Evolutionary conservation across 2,888 invertebrate species (phyloP).

Genomic region (Xylota sylvarum): DNA sequence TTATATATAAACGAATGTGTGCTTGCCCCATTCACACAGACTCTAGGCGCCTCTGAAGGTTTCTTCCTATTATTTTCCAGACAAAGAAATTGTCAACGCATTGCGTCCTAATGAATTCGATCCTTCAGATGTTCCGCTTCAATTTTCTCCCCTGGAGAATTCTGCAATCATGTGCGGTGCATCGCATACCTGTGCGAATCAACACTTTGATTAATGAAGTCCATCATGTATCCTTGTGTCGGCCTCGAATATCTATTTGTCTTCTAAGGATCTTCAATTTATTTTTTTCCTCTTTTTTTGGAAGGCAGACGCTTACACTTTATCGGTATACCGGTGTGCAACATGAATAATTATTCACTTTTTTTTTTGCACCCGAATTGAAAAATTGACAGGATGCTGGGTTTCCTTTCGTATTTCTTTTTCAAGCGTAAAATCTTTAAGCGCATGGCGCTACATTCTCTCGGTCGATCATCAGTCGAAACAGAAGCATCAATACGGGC

Average conservation of each 20-base stretch:
- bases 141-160: constrained; percentile 71
- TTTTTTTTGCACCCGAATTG: constrained; percentile 38
- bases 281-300: constrained; percentile 46
- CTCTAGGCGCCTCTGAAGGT: constrained; percentile 52
- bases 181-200: constrained; percentile 67
- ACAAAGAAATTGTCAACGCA: constrained; percentile 69
- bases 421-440: constrained; percentile 49
- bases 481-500: constrained; percentile 67
- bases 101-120: constrained; percentile 63
- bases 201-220: constrained; percentile 71
- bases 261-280: constrained; percentile 59
- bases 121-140: constrained; percentile 72
- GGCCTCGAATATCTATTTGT: constrained; percentile 59
- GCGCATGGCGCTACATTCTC: constrained; percentile 70
- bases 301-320: constrained; percentile 51
- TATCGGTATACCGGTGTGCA: constrained; percentile 28
- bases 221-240: constrained; percentile 52
- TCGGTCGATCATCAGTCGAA: constrained; percentile 28
- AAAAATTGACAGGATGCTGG: constrained; percentile 59
- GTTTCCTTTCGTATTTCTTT: constrained; percentile 8
- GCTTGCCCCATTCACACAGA: constrained; percentile 25
- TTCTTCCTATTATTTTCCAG: constrained; percentile 5
- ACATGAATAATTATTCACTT: constrained; percentile 70
- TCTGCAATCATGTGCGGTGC: constrained; percentile 27
- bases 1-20: neutral